These are phyloP conservation scores for Pyrocoelia pectoralis DNA, from an alignment of 2,888 invertebrate genomes.

Conservation along the genomic window DNA sequence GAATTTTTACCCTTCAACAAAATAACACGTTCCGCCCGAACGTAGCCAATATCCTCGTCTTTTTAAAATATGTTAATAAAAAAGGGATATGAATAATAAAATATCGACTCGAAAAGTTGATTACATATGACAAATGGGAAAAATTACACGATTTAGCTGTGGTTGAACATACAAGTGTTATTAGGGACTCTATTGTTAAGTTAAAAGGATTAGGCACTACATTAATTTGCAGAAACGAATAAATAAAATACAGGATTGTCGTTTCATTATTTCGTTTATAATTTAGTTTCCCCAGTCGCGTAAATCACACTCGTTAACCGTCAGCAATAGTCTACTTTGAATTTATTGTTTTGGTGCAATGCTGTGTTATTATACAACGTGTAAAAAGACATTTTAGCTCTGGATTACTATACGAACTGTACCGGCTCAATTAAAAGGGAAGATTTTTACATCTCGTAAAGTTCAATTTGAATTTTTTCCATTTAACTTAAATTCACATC, in stretches of 20 bases:
- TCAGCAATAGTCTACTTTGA: conserved; percentile 45
- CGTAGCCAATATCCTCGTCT: no score
- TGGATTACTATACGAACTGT: background rate
- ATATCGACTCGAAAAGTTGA: background rate
- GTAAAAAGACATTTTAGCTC: conserved; percentile 24
- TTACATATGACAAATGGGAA: conserved; percentile 21
- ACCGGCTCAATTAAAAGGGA: background rate
- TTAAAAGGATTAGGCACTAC: conserved; percentile 30
- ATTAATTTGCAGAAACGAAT: conserved; percentile 35
- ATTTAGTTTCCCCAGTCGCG: conserved; percentile 44
- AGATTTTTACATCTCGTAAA: background rate
- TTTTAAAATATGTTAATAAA: conserved; percentile 1
- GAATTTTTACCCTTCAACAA: no score
- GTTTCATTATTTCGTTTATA: conserved; percentile 48
- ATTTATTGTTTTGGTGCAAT: conserved; percentile 44
- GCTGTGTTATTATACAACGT: conserved; percentile 37
- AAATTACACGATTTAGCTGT: conserved; percentile 25
- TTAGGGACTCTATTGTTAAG: conserved; percentile 29
- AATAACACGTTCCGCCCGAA: no score
- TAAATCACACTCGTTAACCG: conserved; percentile 45
- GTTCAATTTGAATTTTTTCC: background rate
- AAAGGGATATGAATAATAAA: conserved; percentile 3
- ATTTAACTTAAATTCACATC: background rate
- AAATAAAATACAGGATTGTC: conserved; percentile 43
- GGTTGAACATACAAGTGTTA: conserved; percentile 32